Evolutionary conservation across 2,113 vertebrate genomes (phyloP).

Genomic region (Rafetus swinhoei): DNA sequence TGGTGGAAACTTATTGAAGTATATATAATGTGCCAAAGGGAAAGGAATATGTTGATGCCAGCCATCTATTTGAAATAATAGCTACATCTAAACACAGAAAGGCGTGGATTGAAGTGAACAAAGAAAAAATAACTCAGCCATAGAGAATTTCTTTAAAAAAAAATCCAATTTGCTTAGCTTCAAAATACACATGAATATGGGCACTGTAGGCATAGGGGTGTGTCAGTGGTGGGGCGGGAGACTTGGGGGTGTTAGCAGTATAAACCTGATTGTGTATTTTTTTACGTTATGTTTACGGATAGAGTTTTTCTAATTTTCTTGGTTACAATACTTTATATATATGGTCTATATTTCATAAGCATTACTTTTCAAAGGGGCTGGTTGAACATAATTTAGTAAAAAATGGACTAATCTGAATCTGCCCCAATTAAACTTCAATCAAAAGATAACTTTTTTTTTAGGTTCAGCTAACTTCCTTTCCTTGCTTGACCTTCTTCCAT

Average conservation of each 20-base stretch:
- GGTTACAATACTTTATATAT: background rate
- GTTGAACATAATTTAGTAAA: background rate
- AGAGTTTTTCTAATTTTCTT: background rate
- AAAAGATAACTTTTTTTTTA: background rate
- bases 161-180: background rate
- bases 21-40: background rate
- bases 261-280: background rate
- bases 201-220: background rate
- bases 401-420: background rate
- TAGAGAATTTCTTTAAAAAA: background rate
- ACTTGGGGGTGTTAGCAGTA: background rate
- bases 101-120: background rate
- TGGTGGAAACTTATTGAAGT: background rate
- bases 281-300: background rate
- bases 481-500: fast-evolving
- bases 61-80: background rate
- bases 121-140: background rate
- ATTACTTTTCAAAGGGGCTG: background rate
- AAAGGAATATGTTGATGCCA: background rate
- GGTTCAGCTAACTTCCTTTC: background rate
- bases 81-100: background rate
- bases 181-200: background rate
- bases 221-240: background rate
- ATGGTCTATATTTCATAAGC: background rate
- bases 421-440: background rate